Evolutionary conservation across 2,888 invertebrate species (phyloP), one percentile per base, ranked within the genome.

Genomic region (Hyposoter dolosus): DNA sequence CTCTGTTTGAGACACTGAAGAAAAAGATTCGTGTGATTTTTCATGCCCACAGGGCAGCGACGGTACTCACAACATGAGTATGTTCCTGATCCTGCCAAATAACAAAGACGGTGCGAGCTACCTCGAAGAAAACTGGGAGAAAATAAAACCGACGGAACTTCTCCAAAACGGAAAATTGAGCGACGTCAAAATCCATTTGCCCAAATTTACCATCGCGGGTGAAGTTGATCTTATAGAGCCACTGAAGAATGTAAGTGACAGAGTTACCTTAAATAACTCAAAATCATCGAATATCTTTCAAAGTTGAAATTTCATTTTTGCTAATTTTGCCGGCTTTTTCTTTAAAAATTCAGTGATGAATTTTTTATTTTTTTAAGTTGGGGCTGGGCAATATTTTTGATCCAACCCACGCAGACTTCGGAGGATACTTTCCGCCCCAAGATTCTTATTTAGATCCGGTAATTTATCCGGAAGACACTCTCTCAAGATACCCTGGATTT

Each of bases 341-440:
- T 82, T 94, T 94, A 68, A 93, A 0, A n/a, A 50, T 5, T 50
- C 17, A n/a, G 17, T 17, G 4, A 50, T 50, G n/a, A 50, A n/a
- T 50, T 17, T 97, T 91, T 97, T 98, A 90, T 90, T 80, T 94
- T 93, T 92, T 1, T 95, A 95, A 0, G 84, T 92, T 0, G 92
- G 94, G 3, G 2, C 32, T 66, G n/a, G n/a, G 7, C 17, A 66
- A 40, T 12, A n/a, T 40, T n/a, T 66, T 66, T 40, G 7, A 66
- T 17, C 40, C 47, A 15, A 15, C n/a, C 4, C 15, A n/a, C 4
- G 47, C 47, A 17, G 47, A 50, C 47, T 50, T 50, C 4, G 15
- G 17, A 50, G n/a, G n/a, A 17, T 17, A n/a, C 4, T 17, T 50
- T 3, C 15, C n/a, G 4, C 47, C 5, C 47, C 17, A 0, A 15